Evolutionary conservation across 2,113 vertebrate species (phyloP).

Genomic region (Pycnonotus jocosus): DNA sequence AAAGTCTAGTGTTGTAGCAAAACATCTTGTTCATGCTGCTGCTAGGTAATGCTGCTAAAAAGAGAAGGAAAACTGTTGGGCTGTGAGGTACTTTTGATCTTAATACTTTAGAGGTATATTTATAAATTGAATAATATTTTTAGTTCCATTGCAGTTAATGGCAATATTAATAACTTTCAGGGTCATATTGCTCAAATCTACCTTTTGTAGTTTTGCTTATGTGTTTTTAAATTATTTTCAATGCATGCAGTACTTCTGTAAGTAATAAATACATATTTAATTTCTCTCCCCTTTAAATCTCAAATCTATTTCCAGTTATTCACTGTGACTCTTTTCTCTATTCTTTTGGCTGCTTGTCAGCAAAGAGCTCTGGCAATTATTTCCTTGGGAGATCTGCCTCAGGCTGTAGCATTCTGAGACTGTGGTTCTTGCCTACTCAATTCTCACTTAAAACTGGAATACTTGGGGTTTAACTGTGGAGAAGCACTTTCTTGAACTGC

Average conservation of each 20-base stretch:
- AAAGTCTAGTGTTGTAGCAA: neutral
- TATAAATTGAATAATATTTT: neutral
- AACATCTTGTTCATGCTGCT: neutral
- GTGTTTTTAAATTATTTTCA: neutral
- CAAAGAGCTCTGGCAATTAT: neutral
- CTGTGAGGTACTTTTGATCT: neutral
- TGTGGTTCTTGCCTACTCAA: neutral
- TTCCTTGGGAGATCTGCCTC: neutral
- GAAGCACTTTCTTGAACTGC: neutral
- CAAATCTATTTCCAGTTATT: neutral
- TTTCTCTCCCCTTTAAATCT: neutral
- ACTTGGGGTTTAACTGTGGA: neutral
- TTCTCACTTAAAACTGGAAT: neutral
- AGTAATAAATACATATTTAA: neutral
- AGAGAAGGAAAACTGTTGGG: neutral
- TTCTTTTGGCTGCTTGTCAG: neutral
- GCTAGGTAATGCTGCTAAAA: neutral
- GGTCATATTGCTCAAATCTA: neutral
- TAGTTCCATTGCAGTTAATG: neutral
- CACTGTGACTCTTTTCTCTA: neutral
- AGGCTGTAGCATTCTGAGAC: neutral
- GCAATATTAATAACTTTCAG: neutral
- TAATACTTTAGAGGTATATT: neutral
- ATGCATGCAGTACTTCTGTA: rapidly evolving
- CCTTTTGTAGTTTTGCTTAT: neutral